Evolutionary conservation across 1,140 invertebrate species (phyloP), one percentile per base, ranked within the genome.

Genomic region (Panagrolaimus sp.): DNA sequence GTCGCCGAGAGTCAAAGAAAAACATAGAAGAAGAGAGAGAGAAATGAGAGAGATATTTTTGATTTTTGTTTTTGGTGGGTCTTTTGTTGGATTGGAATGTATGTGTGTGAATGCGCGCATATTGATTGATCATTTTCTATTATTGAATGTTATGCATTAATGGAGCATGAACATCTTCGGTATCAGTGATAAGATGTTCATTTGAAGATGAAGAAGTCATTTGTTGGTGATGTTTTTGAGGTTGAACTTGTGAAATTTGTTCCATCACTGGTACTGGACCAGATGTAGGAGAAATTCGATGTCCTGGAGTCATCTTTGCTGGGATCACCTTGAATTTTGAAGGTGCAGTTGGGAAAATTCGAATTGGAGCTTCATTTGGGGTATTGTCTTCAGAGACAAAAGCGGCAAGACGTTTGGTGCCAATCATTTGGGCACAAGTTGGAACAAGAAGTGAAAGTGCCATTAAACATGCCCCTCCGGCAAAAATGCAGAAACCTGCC

Each of bases 261-360:
- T 81, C 80, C 76, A 81, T 81, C 14, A 79, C 79, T 5, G 79
- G 79, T 8, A 81, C 78, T 10, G 79, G 79, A 12, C 79, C 78
- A 62, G 71, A 74, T 47, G 77, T 77, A 32, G 79, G 73, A n/a
- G 62, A 68, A 44, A 78, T 79, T 28, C 74, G 71, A 24, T 78
- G 67, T 15, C 65, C 58, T 7, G 71, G 65, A n/a, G 65, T 48
- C 24, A 74, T 66, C 32, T 79, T 77, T 6, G 75, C 43, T 10
- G 75, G 77, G 14, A 67, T 66, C 3, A 76, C 65, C 28, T 71
- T 74, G 70, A 76, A 79, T 26, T 67, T 68, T 44, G 21, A 44
- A 7, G 43, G 32, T 14, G 17, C 65, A 26, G 73, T 65, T 12
- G 78, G 73, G 58, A 76, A 82, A n/a, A 82, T 78, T 9, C 80